Conservation (phyloP, 2,888 invertebrate species). For the Apamea anceps region DNA sequence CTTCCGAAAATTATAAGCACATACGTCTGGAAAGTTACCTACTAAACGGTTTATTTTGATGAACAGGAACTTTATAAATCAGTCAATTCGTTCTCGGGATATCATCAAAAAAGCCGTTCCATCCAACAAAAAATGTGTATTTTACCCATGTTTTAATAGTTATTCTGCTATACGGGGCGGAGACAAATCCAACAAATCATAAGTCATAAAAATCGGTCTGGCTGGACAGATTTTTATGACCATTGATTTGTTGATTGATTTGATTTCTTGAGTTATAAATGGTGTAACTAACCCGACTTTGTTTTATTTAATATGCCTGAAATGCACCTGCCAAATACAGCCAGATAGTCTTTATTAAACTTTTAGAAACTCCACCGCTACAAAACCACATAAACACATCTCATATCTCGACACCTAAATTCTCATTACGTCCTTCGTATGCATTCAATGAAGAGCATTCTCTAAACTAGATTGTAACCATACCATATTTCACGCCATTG, state of each 20-base stretch:
- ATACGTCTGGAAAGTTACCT: not conserved
- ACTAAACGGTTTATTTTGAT: not conserved
- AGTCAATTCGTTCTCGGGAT: too few species aligned
- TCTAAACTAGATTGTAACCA: conserved; percentile 68
- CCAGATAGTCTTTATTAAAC: not conserved
- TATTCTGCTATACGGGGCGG: too few species aligned
- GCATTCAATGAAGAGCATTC: conserved; percentile 75
- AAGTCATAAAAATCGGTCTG: too few species aligned
- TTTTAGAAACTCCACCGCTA: not conserved
- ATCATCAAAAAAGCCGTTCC: too few species aligned
- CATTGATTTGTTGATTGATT: too few species aligned
- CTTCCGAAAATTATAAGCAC: not conserved
- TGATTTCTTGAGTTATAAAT: too few species aligned
- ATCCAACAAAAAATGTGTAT: too few species aligned
- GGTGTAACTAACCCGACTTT: too few species aligned
- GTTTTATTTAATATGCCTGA: too few species aligned
- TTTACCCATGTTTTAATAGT: too few species aligned
- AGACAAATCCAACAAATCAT: too few species aligned
- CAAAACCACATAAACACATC: conserved; percentile 10
- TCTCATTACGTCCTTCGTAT: conserved; percentile 47
- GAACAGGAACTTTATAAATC: not conserved
- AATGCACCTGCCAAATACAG: not conserved
- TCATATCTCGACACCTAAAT: conserved; percentile 17
- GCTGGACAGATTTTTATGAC: too few species aligned
- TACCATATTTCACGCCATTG: conserved; percentile 76